phyloP scores from a whole-genome alignment of 1,140 invertebrate genomes.

The Caerostris darwini region DNA sequence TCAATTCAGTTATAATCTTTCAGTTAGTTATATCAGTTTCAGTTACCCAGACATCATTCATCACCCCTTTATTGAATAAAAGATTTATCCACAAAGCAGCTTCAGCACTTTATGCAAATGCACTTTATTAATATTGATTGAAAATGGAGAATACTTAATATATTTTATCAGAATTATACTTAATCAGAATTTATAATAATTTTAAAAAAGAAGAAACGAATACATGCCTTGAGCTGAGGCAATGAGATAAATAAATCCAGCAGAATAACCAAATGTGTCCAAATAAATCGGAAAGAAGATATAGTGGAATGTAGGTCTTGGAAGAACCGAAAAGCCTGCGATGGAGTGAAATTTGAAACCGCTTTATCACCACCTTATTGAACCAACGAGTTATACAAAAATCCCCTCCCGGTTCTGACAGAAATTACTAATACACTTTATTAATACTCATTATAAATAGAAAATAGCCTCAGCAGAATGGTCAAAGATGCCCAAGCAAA shows the following conservation, averaged over 20 bases:
- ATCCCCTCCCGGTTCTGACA: no score
- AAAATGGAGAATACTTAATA: neutral
- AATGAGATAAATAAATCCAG: neutral
- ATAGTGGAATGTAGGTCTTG: neutral
- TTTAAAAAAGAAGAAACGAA: neutral
- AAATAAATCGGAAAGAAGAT: neutral
- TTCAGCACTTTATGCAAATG: neutral
- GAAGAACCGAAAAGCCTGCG: neutral
- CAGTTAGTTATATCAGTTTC: neutral
- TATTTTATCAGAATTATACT: neutral
- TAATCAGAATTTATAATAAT: no score
- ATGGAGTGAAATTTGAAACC: neutral
- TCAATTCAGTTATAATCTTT: neutral
- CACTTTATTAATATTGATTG: neutral
- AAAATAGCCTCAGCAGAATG: conserved; percentile 19
- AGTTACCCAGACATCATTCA: neutral
- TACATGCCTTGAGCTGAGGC: no score
- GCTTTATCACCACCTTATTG: neutral
- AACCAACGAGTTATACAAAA: no score
- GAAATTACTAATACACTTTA: neutral
- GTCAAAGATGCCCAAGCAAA: neutral
- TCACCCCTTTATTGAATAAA: no score
- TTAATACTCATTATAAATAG: neutral
- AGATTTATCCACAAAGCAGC: no score
- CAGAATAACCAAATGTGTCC: neutral